Conservation (phyloP, 2,888 invertebrate species). For the Nowickia ferox region DNA sequence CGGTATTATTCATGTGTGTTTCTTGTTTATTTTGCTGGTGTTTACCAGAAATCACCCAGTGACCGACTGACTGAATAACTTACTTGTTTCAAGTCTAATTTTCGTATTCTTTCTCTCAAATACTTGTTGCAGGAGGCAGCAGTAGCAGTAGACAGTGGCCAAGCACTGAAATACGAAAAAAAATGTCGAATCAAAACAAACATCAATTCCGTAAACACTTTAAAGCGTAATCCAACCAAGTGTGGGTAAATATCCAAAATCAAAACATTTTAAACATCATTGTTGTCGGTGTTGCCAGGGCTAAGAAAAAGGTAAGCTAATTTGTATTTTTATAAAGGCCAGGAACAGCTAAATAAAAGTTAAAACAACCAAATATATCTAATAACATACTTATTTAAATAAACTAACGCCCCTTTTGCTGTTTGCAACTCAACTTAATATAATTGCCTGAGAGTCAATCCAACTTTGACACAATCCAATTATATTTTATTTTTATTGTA, state of each 20-base stretch:
- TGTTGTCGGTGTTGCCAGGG: not conserved
- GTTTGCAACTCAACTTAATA: too few relatives aligned
- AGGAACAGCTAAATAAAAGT: too few relatives aligned
- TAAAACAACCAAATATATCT: too few relatives aligned
- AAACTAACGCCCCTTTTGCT: too few relatives aligned
- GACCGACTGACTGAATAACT: slow-evolving; percentile 27
- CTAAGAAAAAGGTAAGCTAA: too few relatives aligned
- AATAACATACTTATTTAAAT: too few relatives aligned
- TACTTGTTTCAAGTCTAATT: slow-evolving; percentile 5
- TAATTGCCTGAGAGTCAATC: too few relatives aligned
- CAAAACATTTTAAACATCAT: slow-evolving; percentile 54
- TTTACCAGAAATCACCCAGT: not conserved
- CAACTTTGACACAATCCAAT: too few relatives aligned
- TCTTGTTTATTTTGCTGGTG: not conserved
- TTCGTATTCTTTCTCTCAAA: not conserved
- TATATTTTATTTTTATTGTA: too few relatives aligned
- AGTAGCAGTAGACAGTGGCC: slow-evolving; percentile 11
- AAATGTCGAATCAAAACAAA: slow-evolving; percentile 47
- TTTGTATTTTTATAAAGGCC: too few relatives aligned
- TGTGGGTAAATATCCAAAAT: slow-evolving; percentile 28
- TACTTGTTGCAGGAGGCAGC: slow-evolving; percentile 9
- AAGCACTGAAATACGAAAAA: slow-evolving; percentile 12
- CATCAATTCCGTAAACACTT: slow-evolving; percentile 53
- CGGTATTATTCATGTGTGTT: not conserved
- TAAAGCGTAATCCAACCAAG: slow-evolving; percentile 51